A percentile compares a stretch with the other conserved stretches of the same genome.
Evolutionary conservation across 2,113 vertebrate genomes (phyloP).

Genomic region (Sinosuthora webbiana): DNA sequence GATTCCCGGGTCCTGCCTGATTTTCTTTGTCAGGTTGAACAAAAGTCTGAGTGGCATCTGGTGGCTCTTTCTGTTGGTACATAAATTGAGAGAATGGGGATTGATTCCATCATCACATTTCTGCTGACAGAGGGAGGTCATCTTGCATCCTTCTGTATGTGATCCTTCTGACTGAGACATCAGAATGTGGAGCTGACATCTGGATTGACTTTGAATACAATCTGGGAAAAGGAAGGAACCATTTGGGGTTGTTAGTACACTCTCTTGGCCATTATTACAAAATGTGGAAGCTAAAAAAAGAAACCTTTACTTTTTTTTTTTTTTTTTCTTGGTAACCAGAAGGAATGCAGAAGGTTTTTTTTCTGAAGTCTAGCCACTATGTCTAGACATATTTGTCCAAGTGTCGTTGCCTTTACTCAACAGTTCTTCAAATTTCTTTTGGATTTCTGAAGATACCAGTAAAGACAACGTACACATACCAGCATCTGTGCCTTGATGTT

Average conservation of each 20-base stretch:
- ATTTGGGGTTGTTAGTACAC: background rate
- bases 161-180: background rate
- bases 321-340: background rate
- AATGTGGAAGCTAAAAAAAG: background rate
- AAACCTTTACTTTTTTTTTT: background rate
- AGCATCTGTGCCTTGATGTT: background rate
- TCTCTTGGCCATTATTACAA: background rate
- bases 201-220: background rate
- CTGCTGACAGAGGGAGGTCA: background rate
- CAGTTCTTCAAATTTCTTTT: background rate
- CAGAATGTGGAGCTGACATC: background rate
- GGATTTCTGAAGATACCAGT: background rate
- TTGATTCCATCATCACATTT: background rate
- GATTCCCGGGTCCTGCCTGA: background rate
- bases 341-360: background rate
- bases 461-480: rapidly evolving
- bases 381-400: background rate
- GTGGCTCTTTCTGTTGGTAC: background rate
- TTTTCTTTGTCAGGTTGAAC: background rate
- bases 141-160: background rate
- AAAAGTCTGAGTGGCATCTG: conserved; percentile 1
- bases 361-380: background rate
- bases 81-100: background rate
- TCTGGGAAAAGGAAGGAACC: background rate
- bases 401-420: background rate